These are phyloP conservation scores for Periplaneta americana DNA, from an alignment of 1,140 invertebrate genomes.

Conservation along the genomic window DNA sequence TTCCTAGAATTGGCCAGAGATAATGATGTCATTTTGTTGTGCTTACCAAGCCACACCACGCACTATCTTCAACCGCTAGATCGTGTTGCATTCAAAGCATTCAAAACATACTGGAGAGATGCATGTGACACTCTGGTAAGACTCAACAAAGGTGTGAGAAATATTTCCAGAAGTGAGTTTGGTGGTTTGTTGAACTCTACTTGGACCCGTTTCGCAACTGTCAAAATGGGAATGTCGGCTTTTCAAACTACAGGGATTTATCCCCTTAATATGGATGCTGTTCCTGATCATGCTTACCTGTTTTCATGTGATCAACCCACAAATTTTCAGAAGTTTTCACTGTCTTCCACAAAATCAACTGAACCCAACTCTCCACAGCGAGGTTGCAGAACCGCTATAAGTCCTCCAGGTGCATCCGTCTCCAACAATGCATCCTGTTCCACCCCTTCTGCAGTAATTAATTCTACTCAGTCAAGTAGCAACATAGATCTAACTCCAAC, in stretches of 20 bases:
- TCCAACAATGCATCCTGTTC: too few relatives aligned
- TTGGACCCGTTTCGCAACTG: slow-evolving; percentile 20
- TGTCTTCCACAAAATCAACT: too few relatives aligned
- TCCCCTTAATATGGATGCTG: slow-evolving; percentile 23
- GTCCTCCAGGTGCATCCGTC: too few relatives aligned
- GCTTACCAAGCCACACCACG: slow-evolving; percentile 36
- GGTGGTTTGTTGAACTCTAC: slow-evolving; percentile 21
- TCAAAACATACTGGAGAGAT: slow-evolving; percentile 27
- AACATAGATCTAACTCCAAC: too few relatives aligned
- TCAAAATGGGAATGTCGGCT: slow-evolving; percentile 21
- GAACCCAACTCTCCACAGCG: too few relatives aligned
- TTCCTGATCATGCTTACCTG: slow-evolving; percentile 21
- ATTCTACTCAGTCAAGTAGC: too few relatives aligned
- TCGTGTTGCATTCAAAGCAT: slow-evolving; percentile 28
- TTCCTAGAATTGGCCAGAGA: slow-evolving; percentile 30
- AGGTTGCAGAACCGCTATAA: too few relatives aligned
- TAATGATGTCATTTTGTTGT: slow-evolving; percentile 36
- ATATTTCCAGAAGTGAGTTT: background rate
- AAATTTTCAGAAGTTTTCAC: too few relatives aligned
- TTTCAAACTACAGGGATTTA: slow-evolving; percentile 24
- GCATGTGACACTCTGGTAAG: too few relatives aligned
- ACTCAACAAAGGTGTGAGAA: slow-evolving; percentile 33
- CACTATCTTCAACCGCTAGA: slow-evolving; percentile 34
- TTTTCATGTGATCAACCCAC: background rate
- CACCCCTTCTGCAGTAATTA: too few relatives aligned